These are phyloP conservation scores for Alviniconcha strummeri DNA, from an alignment of 2,888 invertebrate species.

Conservation along the genomic window DNA sequence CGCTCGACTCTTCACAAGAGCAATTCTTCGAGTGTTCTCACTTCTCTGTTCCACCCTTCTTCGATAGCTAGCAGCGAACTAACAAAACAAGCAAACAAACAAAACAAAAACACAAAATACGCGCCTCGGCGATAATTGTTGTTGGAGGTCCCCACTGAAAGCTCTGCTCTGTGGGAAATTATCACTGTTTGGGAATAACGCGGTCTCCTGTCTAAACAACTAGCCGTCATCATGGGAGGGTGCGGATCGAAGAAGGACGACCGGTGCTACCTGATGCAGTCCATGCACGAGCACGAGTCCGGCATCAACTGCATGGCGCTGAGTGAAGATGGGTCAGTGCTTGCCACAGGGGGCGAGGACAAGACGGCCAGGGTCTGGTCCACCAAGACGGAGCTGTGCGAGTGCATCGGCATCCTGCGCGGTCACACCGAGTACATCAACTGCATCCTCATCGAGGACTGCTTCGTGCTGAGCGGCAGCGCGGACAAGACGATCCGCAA, in stretches of 20 bases:
- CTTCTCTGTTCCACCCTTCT: no score
- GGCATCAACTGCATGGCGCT: conserved; percentile 76
- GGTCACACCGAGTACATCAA: conserved; percentile 76
- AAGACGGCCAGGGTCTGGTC: conserved; percentile 75
- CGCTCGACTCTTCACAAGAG: no score
- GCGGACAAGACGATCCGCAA: conserved; percentile 76
- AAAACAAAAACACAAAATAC: no score
- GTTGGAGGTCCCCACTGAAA: no score
- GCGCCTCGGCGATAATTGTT: no score
- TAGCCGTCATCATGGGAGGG: conserved; percentile 33
- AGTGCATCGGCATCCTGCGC: conserved; percentile 74
- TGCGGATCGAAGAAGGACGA: conserved; percentile 57
- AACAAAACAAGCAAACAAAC: no score
- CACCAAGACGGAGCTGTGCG: conserved; percentile 73
- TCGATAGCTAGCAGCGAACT: no score
- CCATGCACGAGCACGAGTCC: conserved; percentile 71
- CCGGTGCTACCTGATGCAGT: conserved; percentile 61
- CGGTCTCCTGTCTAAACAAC: no score
- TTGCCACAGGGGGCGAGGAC: conserved; percentile 76
- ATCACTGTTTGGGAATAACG: no score
- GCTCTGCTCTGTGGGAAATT: no score
- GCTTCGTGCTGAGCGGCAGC: conserved; percentile 75
- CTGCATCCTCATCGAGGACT: conserved; percentile 74
- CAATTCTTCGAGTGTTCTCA: no score
- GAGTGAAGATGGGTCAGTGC: conserved; percentile 75